Evolutionary conservation across 2,113 vertebrate genomes (phyloP).

Genomic region (Psephotus haematonotus): DNA sequence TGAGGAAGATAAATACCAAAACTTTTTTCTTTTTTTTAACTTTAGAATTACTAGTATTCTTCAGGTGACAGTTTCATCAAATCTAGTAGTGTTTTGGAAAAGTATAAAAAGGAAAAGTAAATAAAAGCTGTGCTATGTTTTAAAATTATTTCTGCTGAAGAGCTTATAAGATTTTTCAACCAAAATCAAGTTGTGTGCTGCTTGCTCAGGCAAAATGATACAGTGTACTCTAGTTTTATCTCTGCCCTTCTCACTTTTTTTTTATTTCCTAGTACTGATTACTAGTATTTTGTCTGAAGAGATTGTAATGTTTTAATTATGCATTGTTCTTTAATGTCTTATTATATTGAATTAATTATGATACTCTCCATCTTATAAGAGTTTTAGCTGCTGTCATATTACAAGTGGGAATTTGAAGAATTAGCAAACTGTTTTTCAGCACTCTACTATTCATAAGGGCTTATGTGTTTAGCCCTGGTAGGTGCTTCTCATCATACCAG

Average conservation of each 20-base stretch:
- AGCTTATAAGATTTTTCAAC: background rate
- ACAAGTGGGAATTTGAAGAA: background rate
- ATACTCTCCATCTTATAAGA: background rate
- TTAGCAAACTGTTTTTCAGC: background rate
- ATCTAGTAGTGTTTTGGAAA: background rate
- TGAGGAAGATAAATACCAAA: background rate
- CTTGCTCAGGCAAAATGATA: background rate
- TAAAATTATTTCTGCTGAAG: background rate
- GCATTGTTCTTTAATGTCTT: background rate
- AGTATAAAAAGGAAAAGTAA: background rate
- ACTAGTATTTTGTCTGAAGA: background rate
- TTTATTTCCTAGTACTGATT: background rate
- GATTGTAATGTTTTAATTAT: background rate
- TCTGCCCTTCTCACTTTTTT: background rate
- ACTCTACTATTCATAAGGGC: accelerated
- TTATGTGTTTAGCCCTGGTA: background rate
- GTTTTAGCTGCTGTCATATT: background rate
- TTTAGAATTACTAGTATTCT: background rate
- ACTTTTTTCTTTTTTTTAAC: background rate
- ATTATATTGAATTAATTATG: background rate
- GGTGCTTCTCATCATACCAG: background rate
- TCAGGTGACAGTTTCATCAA: background rate
- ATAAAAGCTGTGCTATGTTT: background rate
- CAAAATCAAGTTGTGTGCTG: background rate
- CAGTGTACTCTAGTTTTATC: background rate